Evolutionary conservation across 2,888 invertebrate genomes (phyloP), one percentile per base, ranked within the genome.

Genomic region (Tetramorium bicarinatum): DNA sequence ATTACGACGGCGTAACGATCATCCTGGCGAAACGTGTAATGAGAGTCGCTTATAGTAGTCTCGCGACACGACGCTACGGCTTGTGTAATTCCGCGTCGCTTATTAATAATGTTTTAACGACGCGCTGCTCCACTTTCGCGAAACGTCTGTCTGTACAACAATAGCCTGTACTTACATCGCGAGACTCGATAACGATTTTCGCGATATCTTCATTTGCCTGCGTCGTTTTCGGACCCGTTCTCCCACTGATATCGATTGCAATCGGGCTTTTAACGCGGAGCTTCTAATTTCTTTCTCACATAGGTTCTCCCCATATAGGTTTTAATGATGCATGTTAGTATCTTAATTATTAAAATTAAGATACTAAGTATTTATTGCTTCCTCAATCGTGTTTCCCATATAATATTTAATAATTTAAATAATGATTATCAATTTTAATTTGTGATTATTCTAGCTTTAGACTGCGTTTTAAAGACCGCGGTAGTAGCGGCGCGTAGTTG

Each of bases 1-100:
- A 59, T 59, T 79, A 71, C 41, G 29, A 0, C 38, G 77, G 29
- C n/a, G 56, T 69, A 56, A 41, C 77, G n/a, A 54, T 54, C 38
- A 52, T 41, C 21, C 52, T 2, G 34, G 11, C 18, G 41, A 25
- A 69, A 56, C 54, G 7, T 77, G 29, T 69, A 44, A 69, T 44
- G 18, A 44, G 52, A 29, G 9, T 54, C 6, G 64, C 15, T 38
- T 61, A 52, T 44, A 69, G 29, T 38, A 54, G 13, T 41, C 64
- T 34, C 25, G 64, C 47, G 34, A 62, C 38, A 18, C 21, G n/a
- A 13, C 4, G 29, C 52, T 64, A 38, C 52, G 66, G 7, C 1
- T 11, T 11, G n/a, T 21, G 29, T 56, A 56, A 77, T 69, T 77
- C n/a, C 9, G 3, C 29, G 41, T 54, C 15, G n/a, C 29, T 77